These are phyloP conservation scores for Hypomecis punctinalis DNA, from an alignment of 2,888 invertebrate species.

Conservation along the genomic window DNA sequence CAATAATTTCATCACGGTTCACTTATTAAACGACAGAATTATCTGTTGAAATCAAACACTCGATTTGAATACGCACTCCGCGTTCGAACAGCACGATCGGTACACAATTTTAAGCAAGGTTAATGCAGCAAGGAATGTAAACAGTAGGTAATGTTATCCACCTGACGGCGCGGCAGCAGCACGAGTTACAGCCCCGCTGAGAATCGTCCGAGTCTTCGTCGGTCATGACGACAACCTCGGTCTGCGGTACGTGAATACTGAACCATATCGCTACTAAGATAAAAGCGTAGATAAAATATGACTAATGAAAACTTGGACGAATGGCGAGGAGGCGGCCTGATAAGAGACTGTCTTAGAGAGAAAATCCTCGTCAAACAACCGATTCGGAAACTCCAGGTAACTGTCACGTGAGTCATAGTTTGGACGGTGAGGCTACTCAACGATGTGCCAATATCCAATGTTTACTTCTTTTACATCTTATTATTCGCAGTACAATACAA, in stretches of 20 bases:
- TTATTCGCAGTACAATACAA: too few species aligned
- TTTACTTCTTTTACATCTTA: not conserved
- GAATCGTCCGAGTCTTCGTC: slow-evolving; percentile 46
- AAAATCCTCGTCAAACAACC: slow-evolving; percentile 38
- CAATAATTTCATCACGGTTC: slow-evolving; percentile 5
- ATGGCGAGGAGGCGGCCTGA: slow-evolving; percentile 45
- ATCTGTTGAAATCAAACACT: slow-evolving; percentile 16
- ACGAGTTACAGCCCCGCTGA: slow-evolving; percentile 43
- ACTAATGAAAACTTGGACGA: slow-evolving; percentile 61
- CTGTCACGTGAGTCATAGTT: slow-evolving; percentile 27
- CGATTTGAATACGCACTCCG: slow-evolving; percentile 8
- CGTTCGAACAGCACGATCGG: not conserved
- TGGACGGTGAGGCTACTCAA: not conserved
- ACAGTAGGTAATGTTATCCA: slow-evolving; percentile 7
- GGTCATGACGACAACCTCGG: slow-evolving; percentile 48
- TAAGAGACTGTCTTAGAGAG: slow-evolving; percentile 47
- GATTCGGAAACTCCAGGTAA: slow-evolving; percentile 38
- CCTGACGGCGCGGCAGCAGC: slow-evolving; percentile 47
- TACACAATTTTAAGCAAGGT: slow-evolving; percentile 1
- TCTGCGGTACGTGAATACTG: slow-evolving; percentile 42
- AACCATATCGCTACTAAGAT: slow-evolving; percentile 61
- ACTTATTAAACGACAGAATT: slow-evolving; percentile 10
- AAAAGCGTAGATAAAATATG: slow-evolving; percentile 70
- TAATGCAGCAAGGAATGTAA: slow-evolving; percentile 3
- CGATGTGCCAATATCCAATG: not conserved